Conservation (phyloP, 2,113 vertebrate genomes). For the Petroica traversi region DNA sequence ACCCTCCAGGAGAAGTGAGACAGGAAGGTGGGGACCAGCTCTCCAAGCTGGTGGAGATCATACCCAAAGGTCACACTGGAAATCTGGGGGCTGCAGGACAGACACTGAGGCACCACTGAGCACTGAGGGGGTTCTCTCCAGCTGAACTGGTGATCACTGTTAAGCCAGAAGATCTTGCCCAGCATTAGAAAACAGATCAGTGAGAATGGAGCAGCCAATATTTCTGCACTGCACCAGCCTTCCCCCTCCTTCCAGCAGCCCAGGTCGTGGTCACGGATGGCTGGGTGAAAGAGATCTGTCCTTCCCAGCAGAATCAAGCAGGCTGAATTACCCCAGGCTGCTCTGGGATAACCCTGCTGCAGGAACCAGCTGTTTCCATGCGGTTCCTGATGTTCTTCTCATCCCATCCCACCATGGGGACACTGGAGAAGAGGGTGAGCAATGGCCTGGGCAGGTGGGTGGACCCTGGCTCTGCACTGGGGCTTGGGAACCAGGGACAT, state of each 20-base stretch:
- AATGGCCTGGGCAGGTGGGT: neutral
- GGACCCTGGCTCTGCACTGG: neutral
- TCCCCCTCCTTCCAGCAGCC: neutral
- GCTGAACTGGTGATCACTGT: neutral
- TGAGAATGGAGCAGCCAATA: accelerated
- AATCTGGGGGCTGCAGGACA: neutral
- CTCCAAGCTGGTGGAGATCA: neutral
- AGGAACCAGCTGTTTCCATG: neutral
- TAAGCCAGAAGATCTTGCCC: neutral
- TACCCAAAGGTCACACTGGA: neutral
- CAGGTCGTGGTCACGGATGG: neutral
- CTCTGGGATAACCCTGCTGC: neutral
- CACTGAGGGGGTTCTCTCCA: neutral
- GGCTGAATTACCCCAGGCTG: neutral
- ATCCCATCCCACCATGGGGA: accelerated
- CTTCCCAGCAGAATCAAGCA: accelerated
- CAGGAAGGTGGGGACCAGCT: neutral
- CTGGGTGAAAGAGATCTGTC: neutral
- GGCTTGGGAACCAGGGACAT: neutral
- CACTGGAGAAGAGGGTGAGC: accelerated
- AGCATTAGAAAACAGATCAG: neutral
- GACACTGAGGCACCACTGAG: neutral
- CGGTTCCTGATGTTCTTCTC: neutral
- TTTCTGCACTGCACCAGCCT: neutral
- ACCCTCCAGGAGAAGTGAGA: neutral